Percentiles rank a stretch among this genome's conserved stretches.
phyloP scores from a whole-genome alignment of 2,113 vertebrate species.

The Marcusenius ussheri region DNA sequence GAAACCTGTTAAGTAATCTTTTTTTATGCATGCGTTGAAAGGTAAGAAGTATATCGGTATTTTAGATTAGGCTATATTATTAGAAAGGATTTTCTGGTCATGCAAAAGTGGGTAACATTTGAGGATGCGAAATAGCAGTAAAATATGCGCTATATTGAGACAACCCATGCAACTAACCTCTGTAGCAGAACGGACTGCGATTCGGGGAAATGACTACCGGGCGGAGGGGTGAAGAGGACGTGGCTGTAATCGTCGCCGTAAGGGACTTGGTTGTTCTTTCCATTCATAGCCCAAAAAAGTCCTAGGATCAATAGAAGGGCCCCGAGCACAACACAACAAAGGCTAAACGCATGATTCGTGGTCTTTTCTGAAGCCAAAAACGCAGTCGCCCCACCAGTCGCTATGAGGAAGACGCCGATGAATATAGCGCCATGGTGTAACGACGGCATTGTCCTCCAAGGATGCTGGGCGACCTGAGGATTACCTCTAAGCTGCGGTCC shows the following conservation, averaged over 20 bases:
- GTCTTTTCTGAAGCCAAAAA: constrained; percentile 59
- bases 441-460: constrained; percentile 57
- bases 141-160: not conserved
- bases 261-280: constrained; percentile 48
- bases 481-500: constrained; percentile 23
- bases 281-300: constrained; percentile 67
- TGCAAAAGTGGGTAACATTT: not conserved
- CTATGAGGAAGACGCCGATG: constrained; percentile 63
- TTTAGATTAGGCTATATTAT: not conserved
- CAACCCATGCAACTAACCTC: constrained; percentile 49
- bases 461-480: constrained; percentile 13
- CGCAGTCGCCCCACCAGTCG: constrained; percentile 65
- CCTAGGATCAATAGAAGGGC: constrained; percentile 67
- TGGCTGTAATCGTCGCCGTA: constrained; percentile 56
- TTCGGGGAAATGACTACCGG: constrained; percentile 55
- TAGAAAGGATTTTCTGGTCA: not conserved
- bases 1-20: not conserved
- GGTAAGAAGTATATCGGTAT: not conserved
- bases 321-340: constrained; percentile 67
- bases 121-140: not conserved
- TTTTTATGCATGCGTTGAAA: not conserved
- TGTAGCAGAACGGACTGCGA: constrained; percentile 62
- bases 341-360: constrained; percentile 64
- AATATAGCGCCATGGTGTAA: constrained; percentile 66
- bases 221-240: constrained; percentile 54